These are phyloP conservation scores for Sorex fumeus DNA, from an alignment of 2,113 vertebrate genomes.

Conservation along the genomic window DNA sequence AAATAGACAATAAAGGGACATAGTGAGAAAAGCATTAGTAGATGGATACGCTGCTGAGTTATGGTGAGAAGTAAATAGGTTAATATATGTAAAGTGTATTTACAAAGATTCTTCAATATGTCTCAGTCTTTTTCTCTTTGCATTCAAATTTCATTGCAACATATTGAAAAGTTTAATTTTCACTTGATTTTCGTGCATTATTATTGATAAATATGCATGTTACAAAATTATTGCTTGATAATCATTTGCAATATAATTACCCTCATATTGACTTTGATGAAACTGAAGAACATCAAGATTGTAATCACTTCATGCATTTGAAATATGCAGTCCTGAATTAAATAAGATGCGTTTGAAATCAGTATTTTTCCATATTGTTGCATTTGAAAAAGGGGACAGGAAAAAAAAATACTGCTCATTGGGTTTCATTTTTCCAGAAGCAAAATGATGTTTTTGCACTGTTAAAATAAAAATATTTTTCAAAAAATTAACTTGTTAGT, in stretches of 20 bases:
- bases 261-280: not conserved
- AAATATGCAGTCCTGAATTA: not conserved
- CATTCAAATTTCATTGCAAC: not conserved
- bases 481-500: constrained; percentile 15
- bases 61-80: not conserved
- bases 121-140: not conserved
- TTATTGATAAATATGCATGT: not conserved
- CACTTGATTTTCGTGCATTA: not conserved
- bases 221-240: not conserved
- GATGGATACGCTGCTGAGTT: not conserved
- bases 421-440: not conserved
- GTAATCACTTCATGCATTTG: not conserved
- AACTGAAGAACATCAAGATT: not conserved
- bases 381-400: too few species aligned
- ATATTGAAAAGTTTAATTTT: not conserved
- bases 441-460: not conserved
- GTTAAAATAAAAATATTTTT: not conserved
- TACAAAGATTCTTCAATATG: not conserved
- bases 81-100: not conserved
- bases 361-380: too few species aligned
- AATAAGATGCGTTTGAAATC: too few species aligned
- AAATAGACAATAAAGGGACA: not conserved
- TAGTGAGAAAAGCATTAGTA: not conserved
- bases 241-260: not conserved
- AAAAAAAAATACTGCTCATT: not conserved